Evolutionary conservation across 2,113 vertebrate species (phyloP).

Genomic region (Sialia sialis): DNA sequence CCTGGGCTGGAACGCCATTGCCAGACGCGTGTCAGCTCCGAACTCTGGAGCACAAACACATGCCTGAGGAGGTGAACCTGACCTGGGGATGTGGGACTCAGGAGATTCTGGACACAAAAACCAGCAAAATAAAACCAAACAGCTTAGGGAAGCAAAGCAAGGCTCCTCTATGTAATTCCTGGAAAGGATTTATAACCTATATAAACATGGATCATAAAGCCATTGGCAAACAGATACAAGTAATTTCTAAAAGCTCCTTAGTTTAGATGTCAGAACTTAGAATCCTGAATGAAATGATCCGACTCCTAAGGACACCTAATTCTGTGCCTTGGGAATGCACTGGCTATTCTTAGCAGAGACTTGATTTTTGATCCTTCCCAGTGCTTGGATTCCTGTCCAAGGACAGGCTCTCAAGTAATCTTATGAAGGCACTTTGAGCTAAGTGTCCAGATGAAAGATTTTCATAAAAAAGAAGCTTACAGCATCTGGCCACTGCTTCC

Average conservation of each 20-base stretch:
- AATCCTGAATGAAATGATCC: constrained; percentile 16
- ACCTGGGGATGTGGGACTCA: not conserved
- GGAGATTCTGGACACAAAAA: constrained; percentile 30
- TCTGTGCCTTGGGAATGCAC: not conserved
- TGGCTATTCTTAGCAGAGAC: constrained; percentile 54
- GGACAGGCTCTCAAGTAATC: constrained; percentile 44
- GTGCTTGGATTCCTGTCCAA: constrained; percentile 53
- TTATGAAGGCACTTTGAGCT: constrained; percentile 28
- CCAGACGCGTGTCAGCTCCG: not conserved
- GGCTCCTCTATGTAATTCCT: constrained; percentile 17
- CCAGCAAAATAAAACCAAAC: constrained; percentile 57
- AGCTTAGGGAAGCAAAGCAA: constrained; percentile 61
- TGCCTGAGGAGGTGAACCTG: not conserved
- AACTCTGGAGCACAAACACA: not conserved
- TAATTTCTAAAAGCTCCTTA: constrained; percentile 50
- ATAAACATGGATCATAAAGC: constrained; percentile 68
- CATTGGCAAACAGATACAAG: constrained; percentile 65
- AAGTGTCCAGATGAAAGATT: constrained; percentile 10
- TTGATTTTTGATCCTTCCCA: constrained; percentile 68
- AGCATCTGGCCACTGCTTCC: constrained; percentile 14
- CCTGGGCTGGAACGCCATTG: rapidly evolving
- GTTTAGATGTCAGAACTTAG: constrained; percentile 29
- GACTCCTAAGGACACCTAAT: not conserved
- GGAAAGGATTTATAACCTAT: constrained; percentile 64
- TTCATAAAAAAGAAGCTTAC: constrained; percentile 25